Percentiles rank a stretch among this genome's conserved stretches.
phyloP scores from a whole-genome alignment of 2,888 invertebrate genomes.

The Pandemis cinnamomeana region DNA sequence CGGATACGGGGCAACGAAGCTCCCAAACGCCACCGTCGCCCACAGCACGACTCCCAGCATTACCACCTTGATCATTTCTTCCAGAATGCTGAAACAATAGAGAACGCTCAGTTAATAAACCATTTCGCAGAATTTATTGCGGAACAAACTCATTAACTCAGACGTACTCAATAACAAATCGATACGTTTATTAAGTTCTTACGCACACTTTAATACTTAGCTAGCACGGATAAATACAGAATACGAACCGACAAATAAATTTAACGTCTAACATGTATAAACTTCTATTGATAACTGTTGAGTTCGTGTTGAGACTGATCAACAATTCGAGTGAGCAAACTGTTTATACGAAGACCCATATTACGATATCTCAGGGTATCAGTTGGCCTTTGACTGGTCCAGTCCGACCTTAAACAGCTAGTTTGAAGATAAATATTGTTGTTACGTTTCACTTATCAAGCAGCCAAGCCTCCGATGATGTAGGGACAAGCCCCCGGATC shows the following conservation, averaged over 20 bases:
- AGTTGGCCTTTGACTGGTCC: constrained; percentile 57
- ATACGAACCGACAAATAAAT: constrained; percentile 59
- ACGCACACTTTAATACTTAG: constrained; percentile 16
- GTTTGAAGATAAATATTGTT: constrained; percentile 30
- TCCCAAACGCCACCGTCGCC: constrained; percentile 77
- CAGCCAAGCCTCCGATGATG: constrained; percentile 43
- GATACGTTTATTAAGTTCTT: constrained; percentile 13
- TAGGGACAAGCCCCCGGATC: constrained; percentile 67
- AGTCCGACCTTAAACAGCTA: constrained; percentile 53
- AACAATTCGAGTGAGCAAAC: constrained; percentile 56
- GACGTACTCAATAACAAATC: constrained; percentile 21
- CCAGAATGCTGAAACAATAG: constrained; percentile 76
- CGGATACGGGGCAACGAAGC: constrained; percentile 77
- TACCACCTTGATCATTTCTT: constrained; percentile 81
- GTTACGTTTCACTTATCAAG: constrained; percentile 36
- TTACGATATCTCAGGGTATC: constrained; percentile 61
- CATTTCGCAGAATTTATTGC: constrained; percentile 37
- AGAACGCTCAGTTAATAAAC: constrained; percentile 43
- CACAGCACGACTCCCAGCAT: constrained; percentile 77
- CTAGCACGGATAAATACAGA: constrained; percentile 19
- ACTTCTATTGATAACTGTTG: constrained; percentile 44
- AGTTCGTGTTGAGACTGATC: constrained; percentile 64
- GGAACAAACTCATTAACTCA: constrained; percentile 53
- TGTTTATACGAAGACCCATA: constrained; percentile 65
- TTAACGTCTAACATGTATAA: constrained; percentile 55